Percentiles rank a stretch among this genome's conserved stretches.
Evolutionary conservation across 2,888 invertebrate genomes (phyloP).

Genomic region (Leptopterna dolabrata): DNA sequence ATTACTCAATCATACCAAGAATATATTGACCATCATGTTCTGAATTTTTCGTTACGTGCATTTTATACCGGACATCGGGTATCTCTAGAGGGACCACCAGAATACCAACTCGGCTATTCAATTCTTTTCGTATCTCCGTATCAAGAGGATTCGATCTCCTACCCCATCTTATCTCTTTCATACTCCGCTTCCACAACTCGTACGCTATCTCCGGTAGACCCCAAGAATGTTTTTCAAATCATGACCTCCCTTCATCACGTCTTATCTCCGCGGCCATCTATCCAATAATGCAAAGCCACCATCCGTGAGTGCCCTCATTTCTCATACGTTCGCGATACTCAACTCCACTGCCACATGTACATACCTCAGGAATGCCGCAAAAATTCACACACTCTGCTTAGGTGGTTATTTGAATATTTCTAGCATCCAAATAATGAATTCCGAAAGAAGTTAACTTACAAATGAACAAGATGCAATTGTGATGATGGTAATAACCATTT

Average conservation of each 20-base stretch:
- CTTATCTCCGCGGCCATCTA: neutral
- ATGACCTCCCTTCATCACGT: neutral
- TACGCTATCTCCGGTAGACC: neutral
- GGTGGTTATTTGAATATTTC: too few species aligned
- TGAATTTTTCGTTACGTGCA: too few species aligned
- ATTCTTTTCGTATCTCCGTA: neutral
- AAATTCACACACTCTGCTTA: too few species aligned
- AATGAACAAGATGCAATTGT: too few species aligned
- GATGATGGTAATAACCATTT: too few species aligned
- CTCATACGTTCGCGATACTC: neutral
- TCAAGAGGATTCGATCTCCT: neutral
- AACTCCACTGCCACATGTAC: neutral
- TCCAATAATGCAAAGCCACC: neutral
- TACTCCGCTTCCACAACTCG: neutral
- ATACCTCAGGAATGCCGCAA: too few species aligned
- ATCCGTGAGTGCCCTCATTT: neutral
- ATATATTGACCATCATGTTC: too few species aligned
- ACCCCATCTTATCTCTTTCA: neutral
- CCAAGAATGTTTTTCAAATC: neutral
- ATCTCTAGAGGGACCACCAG: neutral
- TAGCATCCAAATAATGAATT: too few species aligned
- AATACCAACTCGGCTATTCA: neutral
- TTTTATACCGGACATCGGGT: too few species aligned
- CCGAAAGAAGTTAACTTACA: too few species aligned
- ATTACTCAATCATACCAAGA: too few species aligned